These are phyloP conservation scores for Zoroaster sp. DNA, from an alignment of 53 echinoderm and acorn worm species.

Conservation along the genomic window DNA sequence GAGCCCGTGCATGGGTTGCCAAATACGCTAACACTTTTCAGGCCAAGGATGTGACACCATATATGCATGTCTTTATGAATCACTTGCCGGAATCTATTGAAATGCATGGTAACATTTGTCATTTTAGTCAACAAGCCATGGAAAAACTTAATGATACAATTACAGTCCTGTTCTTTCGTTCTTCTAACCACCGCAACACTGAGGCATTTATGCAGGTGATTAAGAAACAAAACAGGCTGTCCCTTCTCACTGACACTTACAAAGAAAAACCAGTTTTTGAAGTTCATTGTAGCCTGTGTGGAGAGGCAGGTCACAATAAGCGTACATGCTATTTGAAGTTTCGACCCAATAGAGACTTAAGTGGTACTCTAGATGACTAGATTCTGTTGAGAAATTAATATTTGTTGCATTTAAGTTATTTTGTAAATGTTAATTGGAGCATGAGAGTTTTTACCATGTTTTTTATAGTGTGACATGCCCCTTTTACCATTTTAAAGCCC, in stretches of 20 bases:
- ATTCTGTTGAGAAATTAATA: too few relatives aligned
- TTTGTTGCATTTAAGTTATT: too few relatives aligned
- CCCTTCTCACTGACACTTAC: neutral
- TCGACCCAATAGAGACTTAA: too few relatives aligned
- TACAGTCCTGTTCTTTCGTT: constrained; percentile 10
- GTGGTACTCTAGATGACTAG: too few relatives aligned
- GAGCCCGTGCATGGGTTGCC: constrained; percentile 39
- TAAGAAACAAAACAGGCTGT: constrained; percentile 29
- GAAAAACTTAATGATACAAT: constrained; percentile 52
- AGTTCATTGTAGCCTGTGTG: constrained; percentile 20
- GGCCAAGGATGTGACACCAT: constrained; percentile 49
- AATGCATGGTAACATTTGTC: constrained; percentile 32
- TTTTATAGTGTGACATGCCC: too few relatives aligned
- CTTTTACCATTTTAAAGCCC: too few relatives aligned
- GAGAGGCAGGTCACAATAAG: too few relatives aligned
- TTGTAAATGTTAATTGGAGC: too few relatives aligned
- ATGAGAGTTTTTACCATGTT: too few relatives aligned
- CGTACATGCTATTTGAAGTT: too few relatives aligned
- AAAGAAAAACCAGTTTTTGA: neutral
- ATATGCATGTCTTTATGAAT: constrained; percentile 41
- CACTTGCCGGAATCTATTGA: constrained; percentile 27
- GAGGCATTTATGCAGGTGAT: constrained; percentile 41
- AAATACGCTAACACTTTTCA: constrained; percentile 15
- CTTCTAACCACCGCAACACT: constrained; percentile 18
- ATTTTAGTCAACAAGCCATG: constrained; percentile 53